These are phyloP conservation scores for Oenanthe oenanthe DNA, from an alignment of 2,113 vertebrate species.

Conservation along the genomic window DNA sequence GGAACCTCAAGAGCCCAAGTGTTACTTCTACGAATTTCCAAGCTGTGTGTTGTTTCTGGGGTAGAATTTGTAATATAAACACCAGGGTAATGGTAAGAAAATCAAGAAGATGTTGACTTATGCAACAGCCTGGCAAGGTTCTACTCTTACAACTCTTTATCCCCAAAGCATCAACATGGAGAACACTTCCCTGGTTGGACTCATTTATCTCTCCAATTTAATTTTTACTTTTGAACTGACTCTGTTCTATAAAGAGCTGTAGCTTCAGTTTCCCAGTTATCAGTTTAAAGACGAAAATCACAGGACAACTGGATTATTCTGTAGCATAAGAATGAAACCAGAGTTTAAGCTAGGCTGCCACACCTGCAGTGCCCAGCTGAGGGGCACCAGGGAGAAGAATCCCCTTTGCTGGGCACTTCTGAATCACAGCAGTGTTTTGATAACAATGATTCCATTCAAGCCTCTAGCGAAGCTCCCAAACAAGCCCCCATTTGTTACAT, in stretches of 20 bases:
- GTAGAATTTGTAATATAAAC: not conserved
- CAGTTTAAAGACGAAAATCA: not conserved
- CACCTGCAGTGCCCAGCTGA: conserved; percentile 69
- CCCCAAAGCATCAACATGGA: not conserved
- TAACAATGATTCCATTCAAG: conserved; percentile 67
- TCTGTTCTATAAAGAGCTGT: not conserved
- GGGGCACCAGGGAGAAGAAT: conserved; percentile 26
- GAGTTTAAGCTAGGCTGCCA: conserved; percentile 12
- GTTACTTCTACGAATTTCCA: not conserved
- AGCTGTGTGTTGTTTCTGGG: not conserved
- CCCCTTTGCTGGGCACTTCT: conserved; percentile 29
- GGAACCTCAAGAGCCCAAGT: not conserved
- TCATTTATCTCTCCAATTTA: not conserved
- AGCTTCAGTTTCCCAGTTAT: not conserved
- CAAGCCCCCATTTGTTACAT: conserved; percentile 69
- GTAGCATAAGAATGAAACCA: not conserved
- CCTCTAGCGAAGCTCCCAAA: conserved; percentile 48
- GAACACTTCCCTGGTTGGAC: not conserved
- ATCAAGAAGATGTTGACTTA: not conserved
- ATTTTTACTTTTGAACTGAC: not conserved
- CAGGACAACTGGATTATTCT: not conserved
- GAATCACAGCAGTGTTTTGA: conserved; percentile 60
- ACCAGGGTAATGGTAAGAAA: not conserved
- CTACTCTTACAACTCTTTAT: not conserved
- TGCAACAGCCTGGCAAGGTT: not conserved